Base-by-base conservation (phyloP, 2,888 invertebrate genomes). In the Rhagophthalmus giganteus region DNA sequence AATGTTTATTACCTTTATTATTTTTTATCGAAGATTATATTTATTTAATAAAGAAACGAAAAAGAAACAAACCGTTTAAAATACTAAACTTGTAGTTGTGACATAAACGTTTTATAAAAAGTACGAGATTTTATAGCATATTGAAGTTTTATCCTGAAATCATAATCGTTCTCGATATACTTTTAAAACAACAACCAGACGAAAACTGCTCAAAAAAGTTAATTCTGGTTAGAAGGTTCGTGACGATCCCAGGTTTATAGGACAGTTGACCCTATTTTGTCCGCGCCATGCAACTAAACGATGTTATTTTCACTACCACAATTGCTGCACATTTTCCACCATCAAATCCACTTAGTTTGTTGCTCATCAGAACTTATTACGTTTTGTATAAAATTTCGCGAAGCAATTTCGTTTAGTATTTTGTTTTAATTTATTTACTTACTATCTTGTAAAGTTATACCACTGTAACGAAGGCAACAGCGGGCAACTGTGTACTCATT, bases 231-330 rank as follows among this genome's bases (percentile, higher is more conserved):
- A 52, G n/a, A 35, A 44, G 33, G 40, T 24, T 46, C 44, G 38
- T 47, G 51, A 51, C 51, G 51, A 47, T 50, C 26, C 47, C 54
- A 49, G 51, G 55, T 59, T 59, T 58, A 59, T 58, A 45, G 50
- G 38, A 54, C 56, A 52, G 48, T 60, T 58, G 56, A 60, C 56
- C 60, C 41, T 45, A 50, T 57, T 49, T 50, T 41, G 38, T 45
- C 26, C 42, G 33, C 52, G 45, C 51, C 40, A 30, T 47, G 46
- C 51, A 52, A 53, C 52, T 41, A 50, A 54, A 56, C 38, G 54
- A 50, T 41, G 46, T 44, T 46, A 50, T 50, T 54, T 38, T 45
- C 41, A 41, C 32, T 44, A 41, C 50, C 50, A 24, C 39, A 34
- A 44, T 44, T 31, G 39, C 44, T 49, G 54, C 54, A 48, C 44